These are phyloP conservation scores for Sialia sialis DNA, from an alignment of 2,113 vertebrate genomes.

Conservation along the genomic window DNA sequence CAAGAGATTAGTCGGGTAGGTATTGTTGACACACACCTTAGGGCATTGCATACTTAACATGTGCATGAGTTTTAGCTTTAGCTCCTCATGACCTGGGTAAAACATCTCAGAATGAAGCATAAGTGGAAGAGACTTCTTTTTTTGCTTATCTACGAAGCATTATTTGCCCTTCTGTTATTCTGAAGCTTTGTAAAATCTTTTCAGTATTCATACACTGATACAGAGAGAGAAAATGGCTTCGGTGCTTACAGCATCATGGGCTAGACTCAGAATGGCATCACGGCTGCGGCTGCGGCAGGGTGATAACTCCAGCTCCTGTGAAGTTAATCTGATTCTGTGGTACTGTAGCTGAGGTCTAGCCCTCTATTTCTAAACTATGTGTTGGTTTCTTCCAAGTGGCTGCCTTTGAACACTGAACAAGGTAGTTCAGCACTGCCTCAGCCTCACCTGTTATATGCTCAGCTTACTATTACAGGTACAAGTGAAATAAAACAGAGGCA, in stretches of 20 bases:
- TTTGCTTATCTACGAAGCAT: neutral
- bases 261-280: neutral
- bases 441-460: neutral
- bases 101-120: neutral
- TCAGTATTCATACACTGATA: neutral
- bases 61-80: neutral
- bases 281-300: accelerated
- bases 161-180: conserved; percentile 15
- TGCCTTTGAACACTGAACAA: neutral
- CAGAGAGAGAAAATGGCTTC: neutral
- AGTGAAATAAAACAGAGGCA: neutral
- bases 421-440: neutral
- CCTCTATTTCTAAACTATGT: neutral
- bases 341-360: neutral
- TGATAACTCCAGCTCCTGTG: neutral
- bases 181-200: conserved; percentile 7
- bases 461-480: neutral
- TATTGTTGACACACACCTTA: conserved; percentile 64
- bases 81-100: conserved; percentile 17
- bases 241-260: neutral
- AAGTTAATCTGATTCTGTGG: conserved; percentile 24
- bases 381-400: neutral
- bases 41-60: conserved; percentile 39
- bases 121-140: neutral
- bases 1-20: conserved; percentile 45